These are phyloP conservation scores for Ciconia boyciana DNA, from an alignment of 2,113 vertebrate species.

Conservation along the genomic window DNA sequence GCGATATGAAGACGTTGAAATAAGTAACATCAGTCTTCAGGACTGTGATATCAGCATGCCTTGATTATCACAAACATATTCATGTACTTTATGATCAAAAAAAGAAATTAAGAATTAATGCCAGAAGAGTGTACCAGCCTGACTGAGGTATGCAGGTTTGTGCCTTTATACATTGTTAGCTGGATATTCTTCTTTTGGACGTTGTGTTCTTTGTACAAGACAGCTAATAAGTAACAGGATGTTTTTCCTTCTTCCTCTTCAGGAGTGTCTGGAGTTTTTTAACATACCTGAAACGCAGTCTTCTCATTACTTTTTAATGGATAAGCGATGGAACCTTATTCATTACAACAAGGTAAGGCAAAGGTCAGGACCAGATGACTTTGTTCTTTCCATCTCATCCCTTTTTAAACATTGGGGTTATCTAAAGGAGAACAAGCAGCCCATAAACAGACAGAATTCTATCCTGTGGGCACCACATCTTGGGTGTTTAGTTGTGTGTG, in stretches of 20 bases:
- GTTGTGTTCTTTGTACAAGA: not conserved
- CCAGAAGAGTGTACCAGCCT: not conserved
- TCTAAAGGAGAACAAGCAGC: not conserved
- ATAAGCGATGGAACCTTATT: conserved; percentile 98
- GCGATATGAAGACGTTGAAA: not conserved
- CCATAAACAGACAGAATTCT: not conserved
- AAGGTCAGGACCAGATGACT: not conserved
- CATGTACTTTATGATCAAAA: not conserved
- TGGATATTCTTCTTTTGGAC: not conserved
- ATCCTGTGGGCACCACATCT: not conserved
- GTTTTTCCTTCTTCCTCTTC: conserved; percentile 11
- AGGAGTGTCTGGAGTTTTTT: conserved; percentile 99
- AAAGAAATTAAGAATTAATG: not conserved
- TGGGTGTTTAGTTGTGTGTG: not conserved
- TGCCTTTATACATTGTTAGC: not conserved
- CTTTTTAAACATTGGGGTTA: not conserved
- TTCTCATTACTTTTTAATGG: conserved; percentile 97
- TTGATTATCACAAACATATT: not conserved
- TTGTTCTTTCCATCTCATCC: not conserved
- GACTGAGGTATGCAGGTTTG: not conserved
- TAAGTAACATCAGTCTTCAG: not conserved
- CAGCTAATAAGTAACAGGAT: not conserved
- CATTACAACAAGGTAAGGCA: conserved; percentile 91
- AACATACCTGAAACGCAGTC: conserved; percentile 96
- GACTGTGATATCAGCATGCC: not conserved